Evolutionary conservation across 2,797 vertebrate species (phyloP), one percentile per base, ranked within the genome.

Genomic region (Sphaeramia orbicularis): DNA sequence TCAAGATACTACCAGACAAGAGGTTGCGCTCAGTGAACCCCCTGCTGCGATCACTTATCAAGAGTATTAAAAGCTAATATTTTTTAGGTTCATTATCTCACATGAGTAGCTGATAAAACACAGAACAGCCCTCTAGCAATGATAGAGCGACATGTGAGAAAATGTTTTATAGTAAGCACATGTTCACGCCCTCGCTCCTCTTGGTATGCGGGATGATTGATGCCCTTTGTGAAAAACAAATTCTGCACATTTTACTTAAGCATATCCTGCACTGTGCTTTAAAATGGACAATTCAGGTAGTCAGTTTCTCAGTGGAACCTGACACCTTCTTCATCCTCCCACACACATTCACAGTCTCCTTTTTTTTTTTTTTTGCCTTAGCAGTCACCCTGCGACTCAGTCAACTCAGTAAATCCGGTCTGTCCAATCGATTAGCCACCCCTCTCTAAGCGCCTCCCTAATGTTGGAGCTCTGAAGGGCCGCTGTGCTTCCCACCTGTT

Each of bases 371-470:
- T 58, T 63, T 10, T 58, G 54, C 63, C 67, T 62, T 49, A 0
- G 9, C 55, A 59, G 11, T 83, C 64, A 52, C 67, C 58, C 60
- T 50, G 83, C 76, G 59, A 82, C 79, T 81, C 78, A 70, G 66
- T 77, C 81, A 37, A 50, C 77, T 75, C 78, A 67, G 79, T 71
- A 84, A 89, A 89, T 80, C 83, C 64, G 59, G 80, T 81, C 81
- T 78, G 79, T 86, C 76, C 44, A 89, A 92, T 91, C 64, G 73
- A 91, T 91, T 86, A 74, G 76, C 74, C 82, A 71, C 71, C 81
- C 63, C 50, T 76, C 71, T 70, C 51, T 61, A 35, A 53, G 61
- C 69, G 7, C 60, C 83, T 72, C 77, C 60, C 68, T 71, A 74
- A 83, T 78, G 75, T 49, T 44, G 56, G 54, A 75, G 59, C 80